Evolutionary conservation across 1,140 invertebrate genomes (phyloP).

Genomic region (Listronotus oregonensis): DNA sequence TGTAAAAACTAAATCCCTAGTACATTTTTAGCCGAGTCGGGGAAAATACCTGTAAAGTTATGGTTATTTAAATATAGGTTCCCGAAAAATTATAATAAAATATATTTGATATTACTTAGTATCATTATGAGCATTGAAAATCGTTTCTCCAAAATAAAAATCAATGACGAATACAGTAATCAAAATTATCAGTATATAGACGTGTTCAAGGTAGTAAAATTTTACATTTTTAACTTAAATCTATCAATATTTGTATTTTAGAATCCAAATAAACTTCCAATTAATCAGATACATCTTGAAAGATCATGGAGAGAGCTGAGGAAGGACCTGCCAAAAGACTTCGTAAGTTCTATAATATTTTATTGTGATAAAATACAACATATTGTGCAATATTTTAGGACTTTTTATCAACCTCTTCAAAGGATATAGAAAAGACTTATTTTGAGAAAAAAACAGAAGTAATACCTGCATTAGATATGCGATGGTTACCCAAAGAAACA

Average conservation of each 20-base stretch:
- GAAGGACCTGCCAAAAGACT: slow-evolving; percentile 34
- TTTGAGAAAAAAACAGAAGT: slow-evolving; percentile 41
- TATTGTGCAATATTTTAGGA: slow-evolving; percentile 34
- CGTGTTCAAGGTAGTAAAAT: slow-evolving; percentile 38
- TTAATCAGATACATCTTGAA: slow-evolving; percentile 48
- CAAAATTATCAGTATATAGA: slow-evolving; percentile 36
- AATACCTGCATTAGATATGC: slow-evolving; percentile 46
- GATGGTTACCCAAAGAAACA: slow-evolving; percentile 42
- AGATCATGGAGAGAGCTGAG: slow-evolving; percentile 35
- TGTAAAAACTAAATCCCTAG: no score
- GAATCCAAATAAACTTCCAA: slow-evolving; percentile 49
- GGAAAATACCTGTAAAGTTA: no score
- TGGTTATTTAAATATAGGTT: no score
- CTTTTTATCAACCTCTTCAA: slow-evolving; percentile 16
- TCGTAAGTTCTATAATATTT: slow-evolving; percentile 31
- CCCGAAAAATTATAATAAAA: no score
- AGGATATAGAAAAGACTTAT: slow-evolving; percentile 35
- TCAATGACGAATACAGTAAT: slow-evolving; percentile 11
- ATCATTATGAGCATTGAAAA: slow-evolving; percentile 25
- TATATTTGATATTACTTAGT: background rate
- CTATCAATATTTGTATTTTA: slow-evolving; percentile 35
- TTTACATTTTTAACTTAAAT: background rate
- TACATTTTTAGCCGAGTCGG: no score
- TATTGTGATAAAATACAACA: slow-evolving; percentile 3
- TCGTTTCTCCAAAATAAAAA: slow-evolving; percentile 15